Percentiles rank a stretch among this genome's conserved stretches.
Evolutionary conservation across 2,797 vertebrate species (phyloP).

Genomic region (Bradypodion ventrale): DNA sequence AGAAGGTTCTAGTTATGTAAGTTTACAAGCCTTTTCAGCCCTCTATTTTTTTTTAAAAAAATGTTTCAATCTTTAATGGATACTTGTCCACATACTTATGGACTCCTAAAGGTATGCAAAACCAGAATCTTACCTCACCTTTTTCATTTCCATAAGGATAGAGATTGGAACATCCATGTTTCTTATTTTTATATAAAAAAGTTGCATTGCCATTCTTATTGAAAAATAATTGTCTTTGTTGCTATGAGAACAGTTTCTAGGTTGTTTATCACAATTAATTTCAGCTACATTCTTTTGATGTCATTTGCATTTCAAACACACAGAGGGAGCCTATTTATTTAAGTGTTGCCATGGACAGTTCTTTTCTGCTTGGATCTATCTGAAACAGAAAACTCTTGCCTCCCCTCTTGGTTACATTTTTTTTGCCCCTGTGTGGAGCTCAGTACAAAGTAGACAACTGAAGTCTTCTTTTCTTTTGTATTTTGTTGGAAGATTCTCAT

Average conservation of each 20-base stretch:
- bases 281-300: background rate
- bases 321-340: background rate
- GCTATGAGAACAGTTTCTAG: background rate
- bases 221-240: background rate
- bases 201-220: slow-evolving; percentile 19
- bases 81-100: background rate
- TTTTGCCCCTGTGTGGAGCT: background rate
- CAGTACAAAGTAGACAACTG: background rate
- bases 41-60: too few species aligned
- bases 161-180: background rate
- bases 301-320: background rate
- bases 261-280: background rate
- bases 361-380: background rate
- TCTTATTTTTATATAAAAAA: background rate
- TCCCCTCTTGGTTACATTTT: background rate
- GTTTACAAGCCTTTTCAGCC: too few species aligned
- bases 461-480: background rate
- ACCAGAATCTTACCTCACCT: background rate
- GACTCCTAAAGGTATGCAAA: background rate
- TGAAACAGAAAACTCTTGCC: background rate
- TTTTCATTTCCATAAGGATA: background rate
- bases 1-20: too few species aligned
- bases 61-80: background rate
- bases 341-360: background rate
- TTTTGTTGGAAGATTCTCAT: background rate